phyloP scores from a whole-genome alignment of 2,113 vertebrate species.

The Pseudorectes ferrugineus region DNA sequence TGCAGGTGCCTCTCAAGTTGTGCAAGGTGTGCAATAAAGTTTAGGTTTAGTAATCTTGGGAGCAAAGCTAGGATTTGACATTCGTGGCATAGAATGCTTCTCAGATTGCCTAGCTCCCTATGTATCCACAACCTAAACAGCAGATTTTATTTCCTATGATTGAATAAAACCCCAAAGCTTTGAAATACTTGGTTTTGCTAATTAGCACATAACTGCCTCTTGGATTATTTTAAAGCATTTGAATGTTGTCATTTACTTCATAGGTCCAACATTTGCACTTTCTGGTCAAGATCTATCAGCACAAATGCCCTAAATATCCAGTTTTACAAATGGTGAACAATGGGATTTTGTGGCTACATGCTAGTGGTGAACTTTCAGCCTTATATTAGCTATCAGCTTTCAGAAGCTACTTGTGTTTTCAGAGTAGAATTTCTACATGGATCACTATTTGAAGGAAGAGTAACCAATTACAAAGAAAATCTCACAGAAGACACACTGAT shows the following conservation, averaged over 20 bases:
- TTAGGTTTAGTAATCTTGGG: background rate
- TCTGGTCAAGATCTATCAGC: background rate
- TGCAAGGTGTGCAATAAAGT: background rate
- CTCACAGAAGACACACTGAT: background rate
- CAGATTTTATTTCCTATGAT: background rate
- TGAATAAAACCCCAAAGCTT: background rate
- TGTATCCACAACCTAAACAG: background rate
- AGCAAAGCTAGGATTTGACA: background rate
- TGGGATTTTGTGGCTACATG: background rate
- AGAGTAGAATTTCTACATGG: background rate
- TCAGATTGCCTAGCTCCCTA: background rate
- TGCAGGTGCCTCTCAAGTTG: background rate
- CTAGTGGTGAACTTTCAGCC: background rate
- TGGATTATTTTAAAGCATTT: background rate
- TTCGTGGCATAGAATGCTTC: background rate
- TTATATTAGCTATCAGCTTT: background rate
- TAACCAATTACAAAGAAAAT: background rate
- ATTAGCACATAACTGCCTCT: background rate
- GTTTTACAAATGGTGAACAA: background rate
- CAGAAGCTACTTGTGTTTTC: background rate
- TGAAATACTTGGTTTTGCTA: background rate
- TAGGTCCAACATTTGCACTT: background rate
- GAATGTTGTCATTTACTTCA: background rate
- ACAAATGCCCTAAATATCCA: background rate
- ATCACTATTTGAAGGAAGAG: background rate